Conservation (phyloP, 2,797 vertebrate species). For the Anabas testudineus region DNA sequence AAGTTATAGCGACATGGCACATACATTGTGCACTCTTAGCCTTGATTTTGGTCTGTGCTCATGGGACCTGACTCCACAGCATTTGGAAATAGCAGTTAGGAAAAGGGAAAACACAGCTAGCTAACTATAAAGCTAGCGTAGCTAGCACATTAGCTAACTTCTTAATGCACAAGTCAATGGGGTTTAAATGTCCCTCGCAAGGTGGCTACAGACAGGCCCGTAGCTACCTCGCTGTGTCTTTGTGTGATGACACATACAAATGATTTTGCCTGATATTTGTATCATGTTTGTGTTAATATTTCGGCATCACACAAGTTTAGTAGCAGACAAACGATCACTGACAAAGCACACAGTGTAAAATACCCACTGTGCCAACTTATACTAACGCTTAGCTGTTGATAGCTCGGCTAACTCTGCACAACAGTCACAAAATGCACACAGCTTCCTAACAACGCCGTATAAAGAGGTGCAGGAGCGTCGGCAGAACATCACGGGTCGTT, state of each 20-base stretch:
- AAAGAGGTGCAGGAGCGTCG: neutral
- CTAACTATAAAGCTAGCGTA: conserved; percentile 48
- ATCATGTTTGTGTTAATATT: neutral
- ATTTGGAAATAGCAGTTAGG: neutral
- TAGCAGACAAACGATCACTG: neutral
- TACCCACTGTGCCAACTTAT: conserved; percentile 53
- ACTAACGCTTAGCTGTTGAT: conserved; percentile 69
- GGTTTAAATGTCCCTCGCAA: conserved; percentile 81
- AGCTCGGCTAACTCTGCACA: conserved; percentile 61
- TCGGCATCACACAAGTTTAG: neutral
- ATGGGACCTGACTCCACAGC: neutral
- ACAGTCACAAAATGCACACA: conserved; percentile 55
- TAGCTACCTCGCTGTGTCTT: conserved; percentile 41
- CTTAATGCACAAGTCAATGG: conserved; percentile 47
- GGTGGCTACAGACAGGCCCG: conserved; percentile 73
- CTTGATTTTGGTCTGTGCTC: neutral
- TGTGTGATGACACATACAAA: neutral
- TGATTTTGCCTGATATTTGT: fast-evolving
- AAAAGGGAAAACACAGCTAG: neutral
- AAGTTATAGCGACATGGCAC: neutral
- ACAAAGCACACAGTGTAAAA: conserved; percentile 3
- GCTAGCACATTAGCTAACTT: conserved; percentile 60
- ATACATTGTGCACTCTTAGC: neutral
- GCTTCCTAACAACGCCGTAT: neutral
- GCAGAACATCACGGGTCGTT: neutral